A percentile compares a stretch with the other conserved stretches of the same genome.
Conservation (phyloP, 2,888 invertebrate species). For the Lasioglossum lativentre region DNA sequence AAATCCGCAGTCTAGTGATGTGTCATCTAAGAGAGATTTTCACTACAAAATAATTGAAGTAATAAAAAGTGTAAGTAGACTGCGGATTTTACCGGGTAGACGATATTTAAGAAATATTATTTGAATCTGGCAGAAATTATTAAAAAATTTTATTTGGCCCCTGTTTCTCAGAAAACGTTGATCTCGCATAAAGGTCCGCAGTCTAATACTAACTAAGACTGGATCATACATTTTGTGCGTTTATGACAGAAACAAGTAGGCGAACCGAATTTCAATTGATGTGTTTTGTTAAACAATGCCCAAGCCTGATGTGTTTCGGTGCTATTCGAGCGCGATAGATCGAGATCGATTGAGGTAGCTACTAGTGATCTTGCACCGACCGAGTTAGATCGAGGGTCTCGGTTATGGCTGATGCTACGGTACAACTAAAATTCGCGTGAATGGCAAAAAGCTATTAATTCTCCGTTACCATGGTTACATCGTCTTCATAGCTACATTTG, state of each 20-base stretch:
- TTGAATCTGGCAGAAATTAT: background rate
- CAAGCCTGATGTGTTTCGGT: background rate
- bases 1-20: no score
- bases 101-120: background rate
- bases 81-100: background rate
- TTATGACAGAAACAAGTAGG: background rate
- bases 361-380: background rate
- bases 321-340: background rate
- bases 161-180: background rate
- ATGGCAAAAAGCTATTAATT: conserved; percentile 1
- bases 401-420: background rate
- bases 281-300: background rate
- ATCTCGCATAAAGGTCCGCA: background rate
- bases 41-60: no score
- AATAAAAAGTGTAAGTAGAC: background rate
- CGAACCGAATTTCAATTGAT: no score
- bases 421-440: background rate
- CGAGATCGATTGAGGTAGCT: background rate
- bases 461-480: conserved; percentile 29
- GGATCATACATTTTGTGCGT: background rate
- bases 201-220: background rate
- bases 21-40: no score
- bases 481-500: conserved; percentile 10
- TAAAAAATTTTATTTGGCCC: background rate
- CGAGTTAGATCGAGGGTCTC: background rate